These are phyloP conservation scores for Apotomis turbidana DNA, from an alignment of 2,888 invertebrate genomes.

Conservation along the genomic window DNA sequence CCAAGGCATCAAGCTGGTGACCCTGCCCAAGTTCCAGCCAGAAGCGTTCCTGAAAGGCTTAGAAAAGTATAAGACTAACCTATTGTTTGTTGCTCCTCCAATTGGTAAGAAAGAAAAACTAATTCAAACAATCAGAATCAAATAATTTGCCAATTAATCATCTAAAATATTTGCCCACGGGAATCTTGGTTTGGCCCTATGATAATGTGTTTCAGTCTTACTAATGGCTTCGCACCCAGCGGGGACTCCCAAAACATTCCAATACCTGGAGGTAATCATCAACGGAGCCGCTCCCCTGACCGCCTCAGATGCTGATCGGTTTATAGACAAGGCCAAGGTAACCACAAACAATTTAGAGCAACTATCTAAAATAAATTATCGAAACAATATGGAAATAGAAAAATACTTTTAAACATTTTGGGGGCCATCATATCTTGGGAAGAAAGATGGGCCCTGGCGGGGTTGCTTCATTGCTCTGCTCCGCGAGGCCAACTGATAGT, in stretches of 20 bases:
- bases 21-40: slow-evolving; percentile 89
- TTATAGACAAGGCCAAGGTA: slow-evolving; percentile 78
- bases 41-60: slow-evolving; percentile 86
- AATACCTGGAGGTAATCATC: slow-evolving; percentile 76
- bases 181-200: not conserved
- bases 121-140: no score
- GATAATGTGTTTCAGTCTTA: slow-evolving; percentile 74
- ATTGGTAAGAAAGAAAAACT: slow-evolving; percentile 81
- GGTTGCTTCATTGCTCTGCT: no score
- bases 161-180: no score
- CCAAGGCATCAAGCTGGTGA: slow-evolving; percentile 86
- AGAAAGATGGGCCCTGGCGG: no score
- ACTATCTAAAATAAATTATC: no score
- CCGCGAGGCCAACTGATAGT: no score
- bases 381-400: no score
- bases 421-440: no score
- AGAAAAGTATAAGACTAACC: slow-evolving; percentile 84
- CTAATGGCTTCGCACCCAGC: slow-evolving; percentile 84
- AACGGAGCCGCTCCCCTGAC: slow-evolving; percentile 89
- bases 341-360: not conserved
- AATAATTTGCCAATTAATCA: no score
- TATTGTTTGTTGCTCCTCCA: slow-evolving; percentile 90
- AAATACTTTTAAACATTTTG: no score
- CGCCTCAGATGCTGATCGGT: slow-evolving; percentile 79
- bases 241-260: slow-evolving; percentile 57